Conservation (phyloP, 2,888 invertebrate species). For the Adela reaumurella region DNA sequence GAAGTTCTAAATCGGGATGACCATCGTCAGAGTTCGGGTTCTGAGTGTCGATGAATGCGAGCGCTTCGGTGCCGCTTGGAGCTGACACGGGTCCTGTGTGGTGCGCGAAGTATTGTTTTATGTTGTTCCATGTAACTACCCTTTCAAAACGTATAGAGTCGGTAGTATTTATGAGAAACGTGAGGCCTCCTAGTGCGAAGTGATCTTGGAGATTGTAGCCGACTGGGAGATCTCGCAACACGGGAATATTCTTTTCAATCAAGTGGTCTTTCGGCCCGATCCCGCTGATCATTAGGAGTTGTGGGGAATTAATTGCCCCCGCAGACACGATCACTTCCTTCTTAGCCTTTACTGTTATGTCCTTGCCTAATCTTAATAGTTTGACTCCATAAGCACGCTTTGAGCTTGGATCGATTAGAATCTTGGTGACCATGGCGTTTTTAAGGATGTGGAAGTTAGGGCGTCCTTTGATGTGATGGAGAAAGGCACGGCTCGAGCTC, state of each 20-base stretch:
- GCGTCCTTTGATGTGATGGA: constrained; percentile 56
- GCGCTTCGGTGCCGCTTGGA: constrained; percentile 38
- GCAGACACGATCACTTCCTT: constrained; percentile 74
- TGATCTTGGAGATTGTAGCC: constrained; percentile 81
- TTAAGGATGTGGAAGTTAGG: constrained; percentile 62
- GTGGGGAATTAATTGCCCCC: constrained; percentile 77
- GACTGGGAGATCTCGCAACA: constrained; percentile 61
- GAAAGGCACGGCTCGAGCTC: constrained; percentile 70
- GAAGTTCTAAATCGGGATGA: constrained; percentile 58
- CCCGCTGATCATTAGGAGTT: constrained; percentile 78
- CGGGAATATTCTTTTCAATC: constrained; percentile 49
- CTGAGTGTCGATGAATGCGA: constrained; percentile 54
- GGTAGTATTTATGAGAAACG: constrained; percentile 65
- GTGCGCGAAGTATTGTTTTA: constrained; percentile 51
- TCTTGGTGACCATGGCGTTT: constrained; percentile 54
- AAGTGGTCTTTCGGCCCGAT: constrained; percentile 65
- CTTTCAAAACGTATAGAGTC: constrained; percentile 59
- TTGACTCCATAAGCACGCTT: constrained; percentile 58
- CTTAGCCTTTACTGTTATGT: constrained; percentile 38
- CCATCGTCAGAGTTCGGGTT: constrained; percentile 32
- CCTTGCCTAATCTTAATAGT: constrained; percentile 49
- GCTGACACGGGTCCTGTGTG: constrained; percentile 37
- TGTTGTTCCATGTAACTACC: constrained; percentile 32
- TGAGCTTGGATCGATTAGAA: constrained; percentile 48
- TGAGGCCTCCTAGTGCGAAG: constrained; percentile 65